Base-by-base conservation (phyloP, 2,888 invertebrate genomes). In the Lucinisca nassula region DNA sequence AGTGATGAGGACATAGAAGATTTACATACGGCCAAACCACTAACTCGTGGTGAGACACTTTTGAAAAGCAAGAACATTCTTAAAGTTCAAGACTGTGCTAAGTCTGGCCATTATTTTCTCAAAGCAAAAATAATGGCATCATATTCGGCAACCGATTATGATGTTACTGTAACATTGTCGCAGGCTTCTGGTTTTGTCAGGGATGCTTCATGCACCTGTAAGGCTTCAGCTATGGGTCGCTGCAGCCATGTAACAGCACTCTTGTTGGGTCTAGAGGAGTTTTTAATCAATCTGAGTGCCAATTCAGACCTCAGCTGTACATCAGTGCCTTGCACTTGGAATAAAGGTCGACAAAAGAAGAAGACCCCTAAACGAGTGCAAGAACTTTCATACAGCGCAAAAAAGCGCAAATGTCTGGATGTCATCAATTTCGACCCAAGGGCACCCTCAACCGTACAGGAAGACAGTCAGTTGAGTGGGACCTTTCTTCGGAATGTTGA, bases 1-100 rank as follows among this genome's bases (percentile, higher is more conserved):
- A 67, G n/a, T 61, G 67, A 37, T 79, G 84, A 84, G 21, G 67
- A 84, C 30, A 75, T 87, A 17, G 84, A 84, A 37, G 87, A 88
- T 45, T 17, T 88, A 0, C 88, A 85, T 51, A 88, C 85, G 8
- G 58, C 82, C 37, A 85, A 88, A 79, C 85, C 88, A n/a, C n/a
- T n/a, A n/a, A n/a, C n/a, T n/a, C n/a, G n/a, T n/a, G n/a, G n/a
- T n/a, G n/a, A n/a, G n/a, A n/a, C 38, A 2, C 82, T 40, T 70
- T 83, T 88, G 32, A 49, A 55, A 8, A 88, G 85, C 78, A 76
- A 82, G 2, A 79, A 83, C 80, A 79, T 88, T 0, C 76, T 76
- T 38, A 45, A 37, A 35, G 85, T 85, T 83, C 73, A 85, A 49
- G 88, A 88, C 40, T 72, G 79, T 77, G 35, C 10, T 21, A 88